phyloP scores from a whole-genome alignment of 1,140 invertebrate species.

The Drosophila melanogaster region DNA sequence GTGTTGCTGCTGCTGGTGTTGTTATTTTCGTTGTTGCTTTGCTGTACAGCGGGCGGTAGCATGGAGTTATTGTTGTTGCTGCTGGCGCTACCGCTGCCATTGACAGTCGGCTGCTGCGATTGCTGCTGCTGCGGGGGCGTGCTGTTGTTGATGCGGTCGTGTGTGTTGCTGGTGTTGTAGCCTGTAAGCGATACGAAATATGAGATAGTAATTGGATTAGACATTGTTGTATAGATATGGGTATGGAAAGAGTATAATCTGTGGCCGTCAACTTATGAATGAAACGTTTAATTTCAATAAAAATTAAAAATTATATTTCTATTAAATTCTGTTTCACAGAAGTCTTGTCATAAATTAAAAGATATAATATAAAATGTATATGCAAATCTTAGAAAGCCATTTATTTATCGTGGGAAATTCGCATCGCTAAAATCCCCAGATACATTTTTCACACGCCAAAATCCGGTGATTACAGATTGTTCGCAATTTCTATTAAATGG shows the following conservation, averaged over 20 bases:
- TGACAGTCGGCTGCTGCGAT: conserved; percentile 51
- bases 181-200: conserved; percentile 30
- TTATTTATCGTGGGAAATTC: background rate
- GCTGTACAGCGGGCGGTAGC: conserved; percentile 64
- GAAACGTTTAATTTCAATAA: background rate
- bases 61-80: conserved; percentile 58
- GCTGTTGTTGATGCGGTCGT: conserved; percentile 67
- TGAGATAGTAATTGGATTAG: background rate
- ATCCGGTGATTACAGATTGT: conserved; percentile 16
- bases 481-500: conserved; percentile 22
- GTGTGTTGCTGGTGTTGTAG: conserved; percentile 61
- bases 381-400: background rate
- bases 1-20: conserved; percentile 34
- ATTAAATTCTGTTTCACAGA: too few species aligned
- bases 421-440: background rate
- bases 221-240: background rate
- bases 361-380: background rate
- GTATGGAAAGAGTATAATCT: background rate
- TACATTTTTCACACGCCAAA: conserved; percentile 26
- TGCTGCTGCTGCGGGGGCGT: conserved; percentile 69
- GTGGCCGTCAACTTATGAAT: background rate
- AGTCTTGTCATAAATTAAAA: background rate
- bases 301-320: background rate
- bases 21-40: conserved; percentile 34
- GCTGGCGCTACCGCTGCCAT: conserved; percentile 39